Percentiles rank a stretch among this genome's conserved stretches.
Evolutionary conservation across 2,113 vertebrate species (phyloP).

Genomic region (Romanogobio albipinnatus): DNA sequence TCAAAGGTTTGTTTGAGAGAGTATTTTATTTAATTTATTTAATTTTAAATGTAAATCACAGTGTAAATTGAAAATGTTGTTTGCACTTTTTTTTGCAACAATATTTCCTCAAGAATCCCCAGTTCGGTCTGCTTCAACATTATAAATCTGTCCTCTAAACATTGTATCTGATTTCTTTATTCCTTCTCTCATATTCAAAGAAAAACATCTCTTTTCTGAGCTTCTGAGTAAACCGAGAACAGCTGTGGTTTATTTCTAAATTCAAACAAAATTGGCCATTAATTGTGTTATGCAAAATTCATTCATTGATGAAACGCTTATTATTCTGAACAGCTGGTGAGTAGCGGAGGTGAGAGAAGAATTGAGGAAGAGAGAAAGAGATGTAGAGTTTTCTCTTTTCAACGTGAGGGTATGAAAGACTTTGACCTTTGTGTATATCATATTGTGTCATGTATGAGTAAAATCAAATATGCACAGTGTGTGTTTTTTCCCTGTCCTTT

Average conservation of each 20-base stretch:
- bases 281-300: slow-evolving; percentile 35
- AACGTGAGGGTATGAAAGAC: neutral
- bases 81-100: neutral
- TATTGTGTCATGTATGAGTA: neutral
- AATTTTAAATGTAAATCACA: neutral
- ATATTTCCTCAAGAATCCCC: too few relatives aligned
- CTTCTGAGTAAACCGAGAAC: slow-evolving; percentile 10
- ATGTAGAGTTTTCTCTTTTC: neutral
- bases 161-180: neutral
- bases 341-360: neutral
- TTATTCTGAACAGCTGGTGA: slow-evolving; percentile 24
- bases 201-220: neutral
- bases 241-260: neutral
- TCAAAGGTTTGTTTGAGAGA: neutral
- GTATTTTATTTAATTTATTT: neutral
- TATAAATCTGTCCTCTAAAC: slow-evolving; percentile 23
- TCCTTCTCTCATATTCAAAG: neutral
- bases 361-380: neutral
- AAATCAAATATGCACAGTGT: neutral
- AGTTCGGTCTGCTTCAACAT: neutral
- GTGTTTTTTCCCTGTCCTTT: neutral
- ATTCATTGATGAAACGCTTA: slow-evolving; percentile 15
- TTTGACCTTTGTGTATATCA: neutral
- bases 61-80: neutral
- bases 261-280: neutral